Evolutionary conservation across 2,113 vertebrate species (phyloP).

Genomic region (Lampris incognitus): DNA sequence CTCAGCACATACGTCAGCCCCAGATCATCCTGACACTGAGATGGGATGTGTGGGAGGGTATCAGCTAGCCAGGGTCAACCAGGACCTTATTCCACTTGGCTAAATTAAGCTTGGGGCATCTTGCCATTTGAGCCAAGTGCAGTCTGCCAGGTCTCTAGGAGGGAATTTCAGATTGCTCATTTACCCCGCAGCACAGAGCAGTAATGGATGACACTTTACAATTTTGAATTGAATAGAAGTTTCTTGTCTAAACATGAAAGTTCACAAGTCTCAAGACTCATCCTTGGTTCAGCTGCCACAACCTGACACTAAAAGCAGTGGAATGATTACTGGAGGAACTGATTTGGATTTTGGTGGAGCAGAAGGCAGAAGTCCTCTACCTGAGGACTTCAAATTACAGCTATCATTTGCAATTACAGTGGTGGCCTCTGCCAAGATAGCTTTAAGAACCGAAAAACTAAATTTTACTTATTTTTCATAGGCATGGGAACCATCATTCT

Average conservation of each 20-base stretch:
- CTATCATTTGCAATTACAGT: too few species aligned
- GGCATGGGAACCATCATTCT: too few species aligned
- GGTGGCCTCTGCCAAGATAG: too few species aligned
- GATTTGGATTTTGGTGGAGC: too few species aligned
- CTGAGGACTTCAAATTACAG: too few species aligned
- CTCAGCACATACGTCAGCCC: not conserved
- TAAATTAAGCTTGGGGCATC: slow-evolving; percentile 67
- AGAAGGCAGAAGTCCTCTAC: too few species aligned
- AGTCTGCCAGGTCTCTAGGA: slow-evolving; percentile 8
- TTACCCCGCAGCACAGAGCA: not conserved
- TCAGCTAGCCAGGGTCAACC: slow-evolving; percentile 29
- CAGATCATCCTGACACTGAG: slow-evolving; percentile 33
- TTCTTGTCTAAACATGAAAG: not conserved
- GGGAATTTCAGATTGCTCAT: not conserved
- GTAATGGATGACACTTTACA: not conserved
- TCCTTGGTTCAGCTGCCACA: too few species aligned
- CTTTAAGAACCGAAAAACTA: too few species aligned
- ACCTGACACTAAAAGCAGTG: too few species aligned
- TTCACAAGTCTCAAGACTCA: too few species aligned
- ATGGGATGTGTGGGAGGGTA: slow-evolving; percentile 23
- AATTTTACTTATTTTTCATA: too few species aligned
- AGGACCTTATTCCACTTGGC: slow-evolving; percentile 41
- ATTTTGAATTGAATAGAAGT: not conserved
- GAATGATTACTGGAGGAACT: too few species aligned
- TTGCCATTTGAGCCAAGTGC: slow-evolving; percentile 41